phyloP scores from a whole-genome alignment of 1,140 invertebrate species.

The Danaus plexippus region DNA sequence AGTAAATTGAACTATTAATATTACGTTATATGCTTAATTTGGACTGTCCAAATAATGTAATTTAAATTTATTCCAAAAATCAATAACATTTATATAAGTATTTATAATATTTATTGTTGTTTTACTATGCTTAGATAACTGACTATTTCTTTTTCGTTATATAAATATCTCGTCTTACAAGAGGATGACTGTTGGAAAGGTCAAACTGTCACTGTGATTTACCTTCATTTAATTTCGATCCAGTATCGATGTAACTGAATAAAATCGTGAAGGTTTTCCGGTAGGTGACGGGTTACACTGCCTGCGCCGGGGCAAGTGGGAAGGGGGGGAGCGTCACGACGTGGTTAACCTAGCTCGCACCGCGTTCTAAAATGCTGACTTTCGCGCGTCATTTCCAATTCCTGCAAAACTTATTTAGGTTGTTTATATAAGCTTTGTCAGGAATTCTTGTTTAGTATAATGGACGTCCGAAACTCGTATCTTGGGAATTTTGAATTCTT shows the following conservation, averaged over 20 bases:
- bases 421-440: neutral
- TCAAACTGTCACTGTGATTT: slow-evolving; percentile 6
- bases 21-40: too few relatives aligned
- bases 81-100: too few relatives aligned
- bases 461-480: too few relatives aligned
- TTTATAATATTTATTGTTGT: too few relatives aligned
- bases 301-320: slow-evolving; percentile 27
- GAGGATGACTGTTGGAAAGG: too few relatives aligned
- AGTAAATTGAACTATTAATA: too few relatives aligned
- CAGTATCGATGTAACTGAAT: slow-evolving; percentile 45
- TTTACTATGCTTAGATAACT: too few relatives aligned
- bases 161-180: too few relatives aligned
- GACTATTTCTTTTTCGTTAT: too few relatives aligned
- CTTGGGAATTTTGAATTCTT: too few relatives aligned
- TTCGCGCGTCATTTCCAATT: slow-evolving; percentile 23
- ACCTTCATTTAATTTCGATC: slow-evolving; percentile 18
- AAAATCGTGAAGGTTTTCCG: slow-evolving; percentile 59
- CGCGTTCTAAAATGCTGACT: slow-evolving; percentile 28
- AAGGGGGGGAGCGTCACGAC: slow-evolving; percentile 47
- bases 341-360: slow-evolving; percentile 50
- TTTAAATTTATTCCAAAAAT: too few relatives aligned
- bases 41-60: too few relatives aligned
- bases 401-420: slow-evolving; percentile 12
- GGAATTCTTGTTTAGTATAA: neutral
- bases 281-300: slow-evolving; percentile 35